Evolutionary conservation across 2,797 vertebrate species (phyloP).

Genomic region (Ctenochaetus hawaiiensis): DNA sequence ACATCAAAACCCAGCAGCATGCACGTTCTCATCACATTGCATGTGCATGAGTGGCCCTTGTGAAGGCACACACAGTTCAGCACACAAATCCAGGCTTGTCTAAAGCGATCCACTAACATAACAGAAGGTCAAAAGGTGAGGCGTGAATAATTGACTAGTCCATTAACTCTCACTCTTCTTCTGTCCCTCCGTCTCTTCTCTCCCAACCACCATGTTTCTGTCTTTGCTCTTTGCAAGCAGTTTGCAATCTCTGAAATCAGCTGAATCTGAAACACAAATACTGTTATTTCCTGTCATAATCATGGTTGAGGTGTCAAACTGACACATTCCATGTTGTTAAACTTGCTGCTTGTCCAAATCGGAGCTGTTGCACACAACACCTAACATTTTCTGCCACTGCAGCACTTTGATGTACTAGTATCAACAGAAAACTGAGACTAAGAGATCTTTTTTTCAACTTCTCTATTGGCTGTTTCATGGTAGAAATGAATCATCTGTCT

Average conservation of each 20-base stretch:
- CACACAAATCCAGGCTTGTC: constrained; percentile 15
- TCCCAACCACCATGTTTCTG: background rate
- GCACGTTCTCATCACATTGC: background rate
- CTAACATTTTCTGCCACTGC: no score
- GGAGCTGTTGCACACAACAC: background rate
- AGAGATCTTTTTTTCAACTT: background rate
- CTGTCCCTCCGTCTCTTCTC: background rate
- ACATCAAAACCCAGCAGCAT: background rate
- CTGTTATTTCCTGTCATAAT: background rate
- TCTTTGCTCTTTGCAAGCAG: background rate
- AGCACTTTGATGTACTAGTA: background rate
- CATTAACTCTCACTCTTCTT: constrained; percentile 24
- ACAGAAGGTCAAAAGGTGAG: constrained; percentile 32
- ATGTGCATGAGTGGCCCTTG: background rate
- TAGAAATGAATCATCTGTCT: background rate
- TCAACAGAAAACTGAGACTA: background rate
- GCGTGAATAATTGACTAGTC: constrained; percentile 48
- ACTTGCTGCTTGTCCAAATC: background rate
- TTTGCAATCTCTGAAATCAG: background rate
- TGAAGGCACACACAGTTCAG: constrained; percentile 5
- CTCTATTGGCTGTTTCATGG: background rate
- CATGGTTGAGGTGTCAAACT: background rate
- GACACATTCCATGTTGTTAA: background rate
- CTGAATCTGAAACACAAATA: background rate
- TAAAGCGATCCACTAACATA: constrained; percentile 24